Evolutionary conservation across 64 coral and sea anemone species (phyloP).

Genomic region (Montipora capricornis): DNA sequence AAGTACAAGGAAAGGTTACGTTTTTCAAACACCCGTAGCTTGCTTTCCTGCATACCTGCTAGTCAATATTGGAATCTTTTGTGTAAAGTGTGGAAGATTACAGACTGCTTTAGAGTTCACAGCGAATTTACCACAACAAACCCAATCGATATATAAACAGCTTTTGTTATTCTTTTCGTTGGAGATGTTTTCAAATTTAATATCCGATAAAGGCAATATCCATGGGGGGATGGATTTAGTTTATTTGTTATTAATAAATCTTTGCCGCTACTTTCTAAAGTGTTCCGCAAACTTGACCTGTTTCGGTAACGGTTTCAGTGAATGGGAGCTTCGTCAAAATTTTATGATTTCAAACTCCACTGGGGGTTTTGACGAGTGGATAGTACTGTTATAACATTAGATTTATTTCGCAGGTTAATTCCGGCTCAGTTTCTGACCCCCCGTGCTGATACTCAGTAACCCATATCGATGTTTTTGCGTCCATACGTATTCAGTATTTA

Average conservation of each 20-base stretch:
- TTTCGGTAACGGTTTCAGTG: too few relatives aligned
- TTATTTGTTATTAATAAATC: constrained; percentile 29
- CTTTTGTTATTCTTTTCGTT: background rate
- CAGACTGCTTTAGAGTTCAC: background rate
- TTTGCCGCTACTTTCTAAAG: background rate
- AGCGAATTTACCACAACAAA: background rate
- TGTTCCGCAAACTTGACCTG: background rate
- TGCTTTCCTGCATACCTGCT: background rate
- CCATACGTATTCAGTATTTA: too few relatives aligned
- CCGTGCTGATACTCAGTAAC: too few relatives aligned
- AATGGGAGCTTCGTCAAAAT: background rate
- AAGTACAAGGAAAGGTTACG: too few relatives aligned
- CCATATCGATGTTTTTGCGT: too few relatives aligned
- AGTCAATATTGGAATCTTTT: constrained; percentile 8
- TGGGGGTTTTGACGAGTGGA: too few relatives aligned
- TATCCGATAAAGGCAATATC: background rate
- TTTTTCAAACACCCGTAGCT: background rate
- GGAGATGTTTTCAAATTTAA: background rate
- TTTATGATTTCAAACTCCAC: background rate
- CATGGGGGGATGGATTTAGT: background rate
- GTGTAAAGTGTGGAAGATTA: background rate
- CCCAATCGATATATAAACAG: background rate
- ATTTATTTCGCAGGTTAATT: too few relatives aligned
- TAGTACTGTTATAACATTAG: too few relatives aligned
- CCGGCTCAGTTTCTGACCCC: too few relatives aligned